These are phyloP conservation scores for Chirona hameri DNA, from an alignment of 2,888 invertebrate species.

Conservation along the genomic window DNA sequence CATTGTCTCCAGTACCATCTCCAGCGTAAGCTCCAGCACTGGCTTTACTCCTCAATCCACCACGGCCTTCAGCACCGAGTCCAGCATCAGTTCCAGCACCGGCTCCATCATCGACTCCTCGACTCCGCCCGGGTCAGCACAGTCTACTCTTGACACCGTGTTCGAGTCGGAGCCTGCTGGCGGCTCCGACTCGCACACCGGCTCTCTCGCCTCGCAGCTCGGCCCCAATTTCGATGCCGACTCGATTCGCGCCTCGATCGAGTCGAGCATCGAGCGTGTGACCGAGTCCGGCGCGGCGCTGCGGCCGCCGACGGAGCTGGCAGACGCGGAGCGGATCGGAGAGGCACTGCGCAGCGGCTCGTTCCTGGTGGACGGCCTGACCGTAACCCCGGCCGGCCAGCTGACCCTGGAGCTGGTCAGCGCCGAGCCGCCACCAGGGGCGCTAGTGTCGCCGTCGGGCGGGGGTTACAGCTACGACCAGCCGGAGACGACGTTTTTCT, in stretches of 20 bases:
- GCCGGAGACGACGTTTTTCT: not conserved
- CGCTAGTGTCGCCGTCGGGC: not conserved
- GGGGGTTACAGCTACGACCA: not conserved
- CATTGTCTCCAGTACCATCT: not conserved
- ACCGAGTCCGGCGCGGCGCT: not conserved
- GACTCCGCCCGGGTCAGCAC: not conserved
- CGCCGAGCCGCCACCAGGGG: not conserved
- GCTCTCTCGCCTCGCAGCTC: not conserved
- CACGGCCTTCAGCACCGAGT: not conserved
- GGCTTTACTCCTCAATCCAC: not conserved
- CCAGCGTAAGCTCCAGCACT: not conserved
- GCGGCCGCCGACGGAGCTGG: not conserved
- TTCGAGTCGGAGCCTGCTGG: too few species aligned
- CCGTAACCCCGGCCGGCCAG: not conserved
- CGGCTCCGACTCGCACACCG: not conserved
- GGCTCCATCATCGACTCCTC: not conserved
- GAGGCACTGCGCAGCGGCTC: not conserved
- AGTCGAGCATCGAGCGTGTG: not conserved
- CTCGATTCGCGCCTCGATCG: not conserved
- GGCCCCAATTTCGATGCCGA: not conserved
- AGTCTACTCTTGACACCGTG: too few species aligned
- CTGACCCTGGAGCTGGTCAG: constrained; percentile 1
- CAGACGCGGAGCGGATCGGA: not conserved
- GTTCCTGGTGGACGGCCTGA: not conserved
- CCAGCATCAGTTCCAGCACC: not conserved